Conservation (phyloP, 1,140 invertebrate genomes). For the Calliopsis andreniformis region DNA sequence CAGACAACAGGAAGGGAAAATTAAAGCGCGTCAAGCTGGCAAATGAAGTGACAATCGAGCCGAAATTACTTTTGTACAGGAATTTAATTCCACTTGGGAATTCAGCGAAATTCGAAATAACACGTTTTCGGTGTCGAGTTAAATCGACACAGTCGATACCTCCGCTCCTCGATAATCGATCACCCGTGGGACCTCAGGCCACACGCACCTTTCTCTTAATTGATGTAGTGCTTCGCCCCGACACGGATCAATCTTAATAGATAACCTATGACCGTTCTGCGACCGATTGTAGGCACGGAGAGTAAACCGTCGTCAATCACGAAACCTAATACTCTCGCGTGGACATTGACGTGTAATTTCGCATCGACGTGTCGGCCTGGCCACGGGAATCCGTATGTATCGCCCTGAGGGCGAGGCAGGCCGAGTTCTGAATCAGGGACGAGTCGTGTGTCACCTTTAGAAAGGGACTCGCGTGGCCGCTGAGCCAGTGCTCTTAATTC, state of each 20-base stretch:
- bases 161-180: conserved; percentile 1
- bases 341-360: conserved; percentile 66
- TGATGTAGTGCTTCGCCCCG: conserved; percentile 50
- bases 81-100: too few relatives aligned
- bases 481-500: conserved; percentile 5
- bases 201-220: conserved; percentile 39
- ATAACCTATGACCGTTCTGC: conserved; percentile 52
- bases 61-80: too few relatives aligned
- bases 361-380: conserved; percentile 44
- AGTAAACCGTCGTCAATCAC: conserved; percentile 63
- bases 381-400: conserved; percentile 29
- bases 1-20: too few relatives aligned
- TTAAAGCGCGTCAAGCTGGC: too few relatives aligned
- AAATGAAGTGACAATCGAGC: too few relatives aligned
- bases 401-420: background rate
- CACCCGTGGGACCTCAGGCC: background rate
- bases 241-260: conserved; percentile 59
- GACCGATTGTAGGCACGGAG: conserved; percentile 40
- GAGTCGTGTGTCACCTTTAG: background rate
- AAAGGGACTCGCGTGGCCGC: background rate
- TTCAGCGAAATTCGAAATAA: too few relatives aligned
- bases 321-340: conserved; percentile 54
- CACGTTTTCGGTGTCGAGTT: too few relatives aligned
- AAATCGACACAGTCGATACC: too few relatives aligned
- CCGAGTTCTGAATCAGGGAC: conserved; percentile 4